Conservation (phyloP, 2,113 vertebrate genomes). For the Ptilonorhynchus violaceus region DNA sequence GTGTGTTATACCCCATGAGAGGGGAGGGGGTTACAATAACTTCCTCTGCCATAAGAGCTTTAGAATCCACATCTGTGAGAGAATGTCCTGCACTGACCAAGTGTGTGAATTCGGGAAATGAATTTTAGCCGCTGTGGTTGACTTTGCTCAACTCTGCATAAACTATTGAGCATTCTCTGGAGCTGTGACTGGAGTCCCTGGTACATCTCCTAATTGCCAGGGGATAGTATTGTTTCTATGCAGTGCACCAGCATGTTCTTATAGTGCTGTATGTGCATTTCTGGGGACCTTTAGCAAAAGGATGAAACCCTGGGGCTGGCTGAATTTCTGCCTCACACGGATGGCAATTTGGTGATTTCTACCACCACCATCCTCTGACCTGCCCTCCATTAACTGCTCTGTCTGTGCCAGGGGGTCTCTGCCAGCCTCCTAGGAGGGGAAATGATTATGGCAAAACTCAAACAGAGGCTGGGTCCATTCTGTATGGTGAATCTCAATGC, state of each 20-base stretch:
- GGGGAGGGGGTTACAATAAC: background rate
- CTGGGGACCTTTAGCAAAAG: background rate
- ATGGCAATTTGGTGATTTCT: background rate
- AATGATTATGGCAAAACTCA: background rate
- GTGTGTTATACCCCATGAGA: background rate
- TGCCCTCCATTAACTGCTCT: background rate
- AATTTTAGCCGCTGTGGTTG: background rate
- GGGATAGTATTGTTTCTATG: background rate
- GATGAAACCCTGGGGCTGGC: background rate
- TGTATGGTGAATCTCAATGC: background rate
- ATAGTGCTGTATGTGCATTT: background rate
- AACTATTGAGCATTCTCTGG: background rate
- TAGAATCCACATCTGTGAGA: background rate
- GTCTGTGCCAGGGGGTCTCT: background rate
- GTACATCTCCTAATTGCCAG: background rate
- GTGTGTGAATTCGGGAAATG: background rate
- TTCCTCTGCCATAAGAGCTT: background rate
- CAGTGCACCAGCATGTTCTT: background rate
- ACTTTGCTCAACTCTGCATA: background rate
- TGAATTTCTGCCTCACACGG: background rate
- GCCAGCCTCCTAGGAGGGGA: background rate
- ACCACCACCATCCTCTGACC: background rate
- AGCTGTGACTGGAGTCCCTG: background rate
- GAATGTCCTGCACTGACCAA: background rate
- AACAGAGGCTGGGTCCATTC: background rate